A percentile compares a stretch with the other conserved stretches of the same genome.
These are phyloP conservation scores for Vidua macroura DNA, from an alignment of 2,113 vertebrate genomes.

Conservation along the genomic window DNA sequence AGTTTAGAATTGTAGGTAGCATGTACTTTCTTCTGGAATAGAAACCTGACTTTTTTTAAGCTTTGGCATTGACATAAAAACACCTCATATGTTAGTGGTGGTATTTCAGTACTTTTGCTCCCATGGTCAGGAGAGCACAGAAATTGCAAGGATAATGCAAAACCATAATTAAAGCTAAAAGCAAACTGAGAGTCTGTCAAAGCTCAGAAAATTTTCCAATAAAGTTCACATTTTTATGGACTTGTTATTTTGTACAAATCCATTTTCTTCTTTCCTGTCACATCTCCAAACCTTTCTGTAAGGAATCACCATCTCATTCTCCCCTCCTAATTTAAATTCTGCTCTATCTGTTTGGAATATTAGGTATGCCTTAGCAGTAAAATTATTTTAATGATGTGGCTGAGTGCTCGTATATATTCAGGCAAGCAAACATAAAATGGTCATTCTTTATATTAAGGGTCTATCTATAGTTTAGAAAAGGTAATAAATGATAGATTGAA, in stretches of 20 bases:
- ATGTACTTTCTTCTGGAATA: not conserved
- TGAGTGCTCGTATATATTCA: slow-evolving; percentile 60
- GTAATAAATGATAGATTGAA: slow-evolving; percentile 54
- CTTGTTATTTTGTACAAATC: slow-evolving; percentile 32
- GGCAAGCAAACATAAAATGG: slow-evolving; percentile 63
- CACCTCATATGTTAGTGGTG: not conserved
- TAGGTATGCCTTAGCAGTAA: slow-evolving; percentile 46
- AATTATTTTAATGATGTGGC: slow-evolving; percentile 60
- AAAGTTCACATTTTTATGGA: not conserved
- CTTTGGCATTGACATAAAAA: not conserved
- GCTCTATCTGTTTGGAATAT: slow-evolving; percentile 44
- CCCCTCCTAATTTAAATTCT: slow-evolving; percentile 48
- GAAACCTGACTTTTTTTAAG: not conserved
- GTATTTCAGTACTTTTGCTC: not conserved
- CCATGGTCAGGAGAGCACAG: not conserved
- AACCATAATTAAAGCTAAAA: not conserved
- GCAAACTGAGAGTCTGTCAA: not conserved
- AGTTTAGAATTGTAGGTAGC: not conserved
- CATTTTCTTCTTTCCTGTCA: slow-evolving; percentile 41
- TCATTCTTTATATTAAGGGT: slow-evolving; percentile 61
- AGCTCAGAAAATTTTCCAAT: not conserved
- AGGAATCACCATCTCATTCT: not conserved
- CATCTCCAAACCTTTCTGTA: slow-evolving; percentile 6
- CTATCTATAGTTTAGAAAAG: slow-evolving; percentile 41
- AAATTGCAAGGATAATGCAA: not conserved